Evolutionary conservation across 2,888 invertebrate genomes (phyloP).

Genomic region (Zonitis immaculata): DNA sequence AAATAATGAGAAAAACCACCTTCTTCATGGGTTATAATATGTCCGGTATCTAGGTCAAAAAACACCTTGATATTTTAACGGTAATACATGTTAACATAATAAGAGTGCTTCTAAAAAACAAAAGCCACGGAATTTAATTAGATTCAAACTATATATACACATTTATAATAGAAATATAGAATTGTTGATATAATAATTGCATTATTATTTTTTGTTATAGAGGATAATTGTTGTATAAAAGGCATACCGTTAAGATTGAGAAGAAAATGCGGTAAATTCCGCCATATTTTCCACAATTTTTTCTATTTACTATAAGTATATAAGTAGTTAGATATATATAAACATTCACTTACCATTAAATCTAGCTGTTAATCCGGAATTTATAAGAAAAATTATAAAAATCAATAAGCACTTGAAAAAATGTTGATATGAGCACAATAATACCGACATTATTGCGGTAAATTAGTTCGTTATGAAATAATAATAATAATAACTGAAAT

Average conservation of each 20-base stretch:
- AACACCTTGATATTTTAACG: background rate
- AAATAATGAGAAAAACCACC: background rate
- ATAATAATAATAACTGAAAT: too few species aligned
- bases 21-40: too few species aligned
- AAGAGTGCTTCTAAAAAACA: too few species aligned
- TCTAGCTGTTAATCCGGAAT: background rate
- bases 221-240: background rate
- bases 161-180: too few species aligned
- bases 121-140: too few species aligned
- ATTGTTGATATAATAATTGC: too few species aligned
- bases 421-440: background rate
- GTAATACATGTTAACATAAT: background rate
- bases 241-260: conserved; percentile 13
- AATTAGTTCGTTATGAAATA: background rate
- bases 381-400: background rate
- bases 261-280: conserved; percentile 11
- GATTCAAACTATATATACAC: too few species aligned
- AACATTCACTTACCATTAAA: conserved; percentile 8
- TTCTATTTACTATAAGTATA: background rate
- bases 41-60: background rate
- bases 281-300: conserved; percentile 3
- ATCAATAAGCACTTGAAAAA: background rate
- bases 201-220: too few species aligned
- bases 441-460: background rate
- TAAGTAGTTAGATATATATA: background rate